phyloP scores from a whole-genome alignment of 2,797 vertebrate species.

The Phaenicophaeus curvirostris region DNA sequence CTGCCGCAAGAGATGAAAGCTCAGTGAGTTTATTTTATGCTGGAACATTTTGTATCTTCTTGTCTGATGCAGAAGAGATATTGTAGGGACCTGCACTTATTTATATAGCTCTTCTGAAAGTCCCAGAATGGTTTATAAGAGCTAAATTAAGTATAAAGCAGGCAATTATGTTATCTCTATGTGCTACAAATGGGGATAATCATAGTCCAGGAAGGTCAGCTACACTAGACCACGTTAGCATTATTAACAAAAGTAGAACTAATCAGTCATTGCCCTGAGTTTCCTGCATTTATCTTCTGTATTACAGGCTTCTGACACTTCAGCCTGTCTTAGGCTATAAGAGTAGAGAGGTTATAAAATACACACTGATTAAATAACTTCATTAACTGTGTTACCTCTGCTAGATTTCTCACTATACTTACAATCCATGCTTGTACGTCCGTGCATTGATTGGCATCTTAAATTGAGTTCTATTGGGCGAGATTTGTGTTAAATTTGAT shows the following conservation, averaged over 20 bases:
- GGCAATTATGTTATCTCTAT: neutral
- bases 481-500: neutral
- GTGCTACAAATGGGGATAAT: neutral
- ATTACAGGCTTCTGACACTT: neutral
- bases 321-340: neutral
- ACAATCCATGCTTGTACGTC: accelerated
- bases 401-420: neutral
- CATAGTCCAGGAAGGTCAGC: neutral
- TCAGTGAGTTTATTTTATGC: neutral
- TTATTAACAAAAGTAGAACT: slow-evolving; percentile 2
- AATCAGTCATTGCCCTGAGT: neutral
- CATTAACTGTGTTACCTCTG: neutral
- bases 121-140: neutral
- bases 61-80: neutral
- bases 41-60: neutral
- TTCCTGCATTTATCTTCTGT: neutral
- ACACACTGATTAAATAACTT: neutral
- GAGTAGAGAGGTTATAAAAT: neutral
- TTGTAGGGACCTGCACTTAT: neutral
- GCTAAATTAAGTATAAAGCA: neutral
- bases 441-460: neutral
- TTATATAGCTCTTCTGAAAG: neutral
- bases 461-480: neutral
- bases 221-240: neutral
- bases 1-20: neutral